phyloP scores from a whole-genome alignment of 2,113 vertebrate species.

The Glaucidium brasilianum region DNA sequence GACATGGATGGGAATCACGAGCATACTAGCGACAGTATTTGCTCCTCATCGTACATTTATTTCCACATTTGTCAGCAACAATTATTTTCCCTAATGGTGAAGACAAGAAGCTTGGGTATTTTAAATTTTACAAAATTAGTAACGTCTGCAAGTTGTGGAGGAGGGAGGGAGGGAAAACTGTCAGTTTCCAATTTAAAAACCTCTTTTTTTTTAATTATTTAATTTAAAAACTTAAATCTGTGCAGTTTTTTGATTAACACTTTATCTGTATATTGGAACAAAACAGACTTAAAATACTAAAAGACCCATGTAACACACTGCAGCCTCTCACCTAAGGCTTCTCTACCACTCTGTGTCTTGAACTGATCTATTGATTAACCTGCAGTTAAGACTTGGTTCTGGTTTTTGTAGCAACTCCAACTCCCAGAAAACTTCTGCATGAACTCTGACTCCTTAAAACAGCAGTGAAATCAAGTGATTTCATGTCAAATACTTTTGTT shows the following conservation, averaged over 20 bases:
- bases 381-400: neutral
- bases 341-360: neutral
- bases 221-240: neutral
- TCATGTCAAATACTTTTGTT: neutral
- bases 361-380: neutral
- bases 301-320: neutral
- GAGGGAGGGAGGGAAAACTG: constrained; percentile 23
- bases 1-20: constrained; percentile 26
- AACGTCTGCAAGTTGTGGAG: constrained; percentile 38
- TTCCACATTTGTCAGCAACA: constrained; percentile 55
- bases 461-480: neutral
- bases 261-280: neutral
- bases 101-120: constrained; percentile 36
- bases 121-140: constrained; percentile 19
- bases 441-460: constrained; percentile 10
- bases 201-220: neutral
- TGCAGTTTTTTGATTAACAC: neutral
- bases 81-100: constrained; percentile 56
- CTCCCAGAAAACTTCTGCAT: neutral
- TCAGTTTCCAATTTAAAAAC: constrained; percentile 9
- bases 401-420: neutral
- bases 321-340: neutral
- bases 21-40: constrained; percentile 4
- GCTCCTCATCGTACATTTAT: constrained; percentile 29
- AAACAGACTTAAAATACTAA: neutral